These are phyloP conservation scores for Nematolebias whitei DNA, from an alignment of 2,113 vertebrate species.

Conservation along the genomic window DNA sequence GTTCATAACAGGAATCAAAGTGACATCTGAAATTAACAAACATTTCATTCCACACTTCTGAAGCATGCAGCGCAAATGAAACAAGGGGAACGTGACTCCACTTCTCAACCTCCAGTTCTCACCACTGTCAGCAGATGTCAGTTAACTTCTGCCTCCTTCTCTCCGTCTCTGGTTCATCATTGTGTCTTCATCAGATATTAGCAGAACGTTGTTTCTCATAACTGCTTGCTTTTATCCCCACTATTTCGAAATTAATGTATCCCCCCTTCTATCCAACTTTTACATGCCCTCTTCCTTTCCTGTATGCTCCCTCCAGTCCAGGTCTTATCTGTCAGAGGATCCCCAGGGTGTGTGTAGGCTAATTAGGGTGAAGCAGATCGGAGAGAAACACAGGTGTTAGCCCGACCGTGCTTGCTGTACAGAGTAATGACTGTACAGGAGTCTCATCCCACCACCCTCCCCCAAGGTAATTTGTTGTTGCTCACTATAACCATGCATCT, in stretches of 20 bases:
- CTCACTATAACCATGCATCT: conserved; percentile 93
- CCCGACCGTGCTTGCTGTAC: conserved; percentile 72
- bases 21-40: conserved; percentile 69
- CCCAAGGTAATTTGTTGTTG: conserved; percentile 91
- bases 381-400: conserved; percentile 79
- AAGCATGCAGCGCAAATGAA: conserved; percentile 71
- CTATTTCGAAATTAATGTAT: not conserved
- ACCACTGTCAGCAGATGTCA: conserved; percentile 68
- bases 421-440: conserved; percentile 75
- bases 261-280: conserved; percentile 45
- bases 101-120: conserved; percentile 64
- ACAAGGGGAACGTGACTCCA: conserved; percentile 53
- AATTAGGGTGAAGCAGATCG: conserved; percentile 96
- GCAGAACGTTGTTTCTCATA: conserved; percentile 18
- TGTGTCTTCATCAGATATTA: conserved; percentile 41
- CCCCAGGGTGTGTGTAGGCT: conserved; percentile 91
- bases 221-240: conserved; percentile 20
- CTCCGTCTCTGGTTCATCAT: conserved; percentile 26
- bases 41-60: conserved; percentile 62
- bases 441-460: conserved; percentile 55
- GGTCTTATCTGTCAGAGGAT: conserved; percentile 78
- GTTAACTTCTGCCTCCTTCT: conserved; percentile 44
- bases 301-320: conserved; percentile 53
- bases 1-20: conserved; percentile 63
- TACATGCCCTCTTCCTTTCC: conserved; percentile 45